Evolutionary conservation across 1,140 invertebrate genomes (phyloP).

Genomic region (Solenopsis invicta): DNA sequence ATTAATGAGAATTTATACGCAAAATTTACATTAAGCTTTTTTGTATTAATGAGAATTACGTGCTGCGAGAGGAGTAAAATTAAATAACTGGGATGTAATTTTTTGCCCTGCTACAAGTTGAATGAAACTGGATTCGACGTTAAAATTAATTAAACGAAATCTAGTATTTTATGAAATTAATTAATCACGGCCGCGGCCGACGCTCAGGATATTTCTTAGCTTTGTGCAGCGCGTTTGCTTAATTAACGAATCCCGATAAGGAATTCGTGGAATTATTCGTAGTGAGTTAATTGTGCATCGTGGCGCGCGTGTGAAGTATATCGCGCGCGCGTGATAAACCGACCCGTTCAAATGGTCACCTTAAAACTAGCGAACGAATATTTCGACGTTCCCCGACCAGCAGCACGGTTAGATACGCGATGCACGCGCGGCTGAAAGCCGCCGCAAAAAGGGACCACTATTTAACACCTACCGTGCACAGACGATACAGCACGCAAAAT

Average conservation of each 20-base stretch:
- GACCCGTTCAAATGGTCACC: background rate
- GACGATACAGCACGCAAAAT: constrained; percentile 36
- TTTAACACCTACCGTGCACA: constrained; percentile 49
- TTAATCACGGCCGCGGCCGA: background rate
- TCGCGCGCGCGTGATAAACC: constrained; percentile 11
- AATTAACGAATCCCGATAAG: constrained; percentile 41
- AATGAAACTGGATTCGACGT: constrained; percentile 28
- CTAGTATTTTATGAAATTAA: constrained; percentile 39
- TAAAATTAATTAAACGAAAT: constrained; percentile 54
- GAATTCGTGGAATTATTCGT: constrained; percentile 17
- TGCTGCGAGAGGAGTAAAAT: background rate
- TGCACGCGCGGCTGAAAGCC: constrained; percentile 7
- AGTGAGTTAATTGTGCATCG: constrained; percentile 18
- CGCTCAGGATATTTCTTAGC: constrained; percentile 15
- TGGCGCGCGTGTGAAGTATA: background rate
- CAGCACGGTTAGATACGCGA: constrained; percentile 1
- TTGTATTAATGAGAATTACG: constrained; percentile 25
- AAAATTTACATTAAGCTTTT: constrained; percentile 17
- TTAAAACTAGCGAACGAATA: constrained; percentile 18
- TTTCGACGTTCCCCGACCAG: background rate
- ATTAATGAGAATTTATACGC: background rate
- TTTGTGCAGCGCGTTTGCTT: background rate
- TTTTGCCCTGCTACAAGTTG: constrained; percentile 7
- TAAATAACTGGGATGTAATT: constrained; percentile 28
- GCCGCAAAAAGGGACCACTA: constrained; percentile 55